Evolutionary conservation across 1,140 invertebrate species (phyloP).

Genomic region (Sycophaga agraensis): DNA sequence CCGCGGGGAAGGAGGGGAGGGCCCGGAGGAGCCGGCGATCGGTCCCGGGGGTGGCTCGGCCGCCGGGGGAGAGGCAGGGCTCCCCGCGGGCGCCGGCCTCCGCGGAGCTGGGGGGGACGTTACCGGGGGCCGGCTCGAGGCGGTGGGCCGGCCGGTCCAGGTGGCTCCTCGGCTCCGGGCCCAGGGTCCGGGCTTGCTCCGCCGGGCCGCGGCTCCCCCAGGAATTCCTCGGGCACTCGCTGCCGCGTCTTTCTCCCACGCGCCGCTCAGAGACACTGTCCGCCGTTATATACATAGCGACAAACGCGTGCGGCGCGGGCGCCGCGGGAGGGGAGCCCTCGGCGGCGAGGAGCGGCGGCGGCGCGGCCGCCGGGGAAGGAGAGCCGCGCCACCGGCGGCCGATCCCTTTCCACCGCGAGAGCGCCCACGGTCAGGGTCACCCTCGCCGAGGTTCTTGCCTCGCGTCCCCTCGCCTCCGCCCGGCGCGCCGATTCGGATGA

Average conservation of each 20-base stretch:
- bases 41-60: too few species aligned
- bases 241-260: conserved; percentile 13
- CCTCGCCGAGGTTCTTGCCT: conserved; percentile 25
- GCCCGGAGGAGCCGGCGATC: neutral
- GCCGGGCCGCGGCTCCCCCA: too few species aligned
- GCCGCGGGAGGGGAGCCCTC: neutral
- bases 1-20: neutral
- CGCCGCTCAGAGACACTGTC: conserved; percentile 23
- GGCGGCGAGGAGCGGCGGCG: neutral
- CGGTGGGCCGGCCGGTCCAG: too few species aligned
- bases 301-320: neutral
- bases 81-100: too few species aligned
- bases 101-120: too few species aligned
- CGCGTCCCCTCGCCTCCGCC: too few species aligned
- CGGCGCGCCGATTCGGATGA: too few species aligned
- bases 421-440: conserved; percentile 26
- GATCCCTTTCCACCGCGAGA: too few species aligned
- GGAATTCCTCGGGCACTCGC: neutral
- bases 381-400: neutral
- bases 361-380: neutral
- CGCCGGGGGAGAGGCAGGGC: too few species aligned
- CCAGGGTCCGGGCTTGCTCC: too few species aligned
- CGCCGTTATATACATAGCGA: conserved; percentile 7
- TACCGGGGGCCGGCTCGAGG: too few species aligned
- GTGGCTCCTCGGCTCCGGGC: too few species aligned